Conservation (phyloP, 2,888 invertebrate species). For the Coecobrya sp. region DNA sequence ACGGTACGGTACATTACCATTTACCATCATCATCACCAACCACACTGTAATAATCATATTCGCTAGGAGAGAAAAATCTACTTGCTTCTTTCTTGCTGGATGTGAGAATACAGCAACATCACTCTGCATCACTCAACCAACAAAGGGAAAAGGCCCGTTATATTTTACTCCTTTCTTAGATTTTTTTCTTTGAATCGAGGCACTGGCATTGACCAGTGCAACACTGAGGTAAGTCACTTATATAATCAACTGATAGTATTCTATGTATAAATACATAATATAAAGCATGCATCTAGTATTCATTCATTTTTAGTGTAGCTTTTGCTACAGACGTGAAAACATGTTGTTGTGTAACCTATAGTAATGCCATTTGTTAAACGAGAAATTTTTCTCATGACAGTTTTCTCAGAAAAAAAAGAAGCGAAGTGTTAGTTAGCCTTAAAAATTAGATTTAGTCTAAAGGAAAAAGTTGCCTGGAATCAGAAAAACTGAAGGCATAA, state of each 20-base stretch:
- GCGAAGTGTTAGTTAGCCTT: too few relatives aligned
- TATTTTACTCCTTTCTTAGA: conserved; percentile 48
- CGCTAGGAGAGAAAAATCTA: not conserved
- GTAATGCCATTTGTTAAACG: not conserved
- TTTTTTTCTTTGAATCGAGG: conserved; percentile 63
- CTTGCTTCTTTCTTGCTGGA: conserved; percentile 62
- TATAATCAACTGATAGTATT: not conserved
- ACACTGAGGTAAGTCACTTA: conserved; percentile 82
- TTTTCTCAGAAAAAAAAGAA: not conserved
- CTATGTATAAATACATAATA: not conserved
- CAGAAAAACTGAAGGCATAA: too few relatives aligned
- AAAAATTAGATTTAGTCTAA: too few relatives aligned
- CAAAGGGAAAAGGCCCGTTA: conserved; percentile 63
- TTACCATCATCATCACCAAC: conserved; percentile 19
- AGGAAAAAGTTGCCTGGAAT: too few relatives aligned
- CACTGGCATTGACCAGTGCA: conserved; percentile 86
- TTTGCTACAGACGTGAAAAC: not conserved
- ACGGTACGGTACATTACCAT: conserved; percentile 77
- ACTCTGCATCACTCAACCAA: conserved; percentile 46
- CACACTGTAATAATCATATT: not conserved
- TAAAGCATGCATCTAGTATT: not conserved
- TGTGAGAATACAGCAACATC: conserved; percentile 65
- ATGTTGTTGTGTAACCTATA: not conserved
- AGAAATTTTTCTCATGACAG: not conserved
- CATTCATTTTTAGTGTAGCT: not conserved